A percentile compares a stretch with the other conserved stretches of the same genome.
Conservation (phyloP, 92 coral and sea anemone genomes). For the Chrysogorgia sp. region DNA sequence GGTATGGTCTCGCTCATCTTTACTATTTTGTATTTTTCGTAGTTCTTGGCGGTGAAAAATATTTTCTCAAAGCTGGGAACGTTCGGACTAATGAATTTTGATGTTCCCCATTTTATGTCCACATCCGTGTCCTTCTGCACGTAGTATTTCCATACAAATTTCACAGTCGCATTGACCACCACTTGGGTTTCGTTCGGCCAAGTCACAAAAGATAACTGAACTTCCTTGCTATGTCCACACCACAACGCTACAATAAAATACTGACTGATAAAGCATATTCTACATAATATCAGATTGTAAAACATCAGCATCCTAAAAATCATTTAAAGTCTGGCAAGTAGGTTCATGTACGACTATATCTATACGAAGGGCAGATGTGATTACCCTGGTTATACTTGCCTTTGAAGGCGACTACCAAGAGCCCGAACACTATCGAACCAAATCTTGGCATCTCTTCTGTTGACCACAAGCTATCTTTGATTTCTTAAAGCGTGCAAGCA, state of each 20-base stretch:
- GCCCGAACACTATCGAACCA: background rate
- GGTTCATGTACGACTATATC: no score
- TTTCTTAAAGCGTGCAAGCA: slow-evolving; percentile 21
- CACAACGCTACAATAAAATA: slow-evolving; percentile 10
- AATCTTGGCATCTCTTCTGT: slow-evolving; percentile 30
- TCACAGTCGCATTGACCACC: slow-evolving; percentile 41
- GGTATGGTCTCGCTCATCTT: background rate
- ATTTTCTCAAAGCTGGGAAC: slow-evolving; percentile 21
- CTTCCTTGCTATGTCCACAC: background rate
- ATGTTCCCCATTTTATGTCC: slow-evolving; percentile 36
- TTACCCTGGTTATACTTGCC: slow-evolving; percentile 27
- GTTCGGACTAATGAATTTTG: slow-evolving; percentile 18
- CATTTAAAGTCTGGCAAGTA: no score
- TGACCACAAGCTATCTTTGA: slow-evolving; percentile 37
- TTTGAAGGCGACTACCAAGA: slow-evolving; percentile 11
- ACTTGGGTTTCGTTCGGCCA: slow-evolving; percentile 46
- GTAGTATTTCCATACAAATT: slow-evolving; percentile 39
- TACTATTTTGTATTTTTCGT: slow-evolving; percentile 13
- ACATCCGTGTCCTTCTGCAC: slow-evolving; percentile 26
- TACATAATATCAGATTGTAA: background rate
- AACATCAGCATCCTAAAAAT: background rate
- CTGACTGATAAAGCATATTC: background rate
- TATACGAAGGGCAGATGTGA: no score
- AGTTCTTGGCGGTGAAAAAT: slow-evolving; percentile 13
- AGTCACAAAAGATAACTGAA: slow-evolving; percentile 15